A percentile compares a stretch with the other conserved stretches of the same genome.
phyloP scores from a whole-genome alignment of 2,113 vertebrate genomes.

The Gallinago paraguaiae region DNA sequence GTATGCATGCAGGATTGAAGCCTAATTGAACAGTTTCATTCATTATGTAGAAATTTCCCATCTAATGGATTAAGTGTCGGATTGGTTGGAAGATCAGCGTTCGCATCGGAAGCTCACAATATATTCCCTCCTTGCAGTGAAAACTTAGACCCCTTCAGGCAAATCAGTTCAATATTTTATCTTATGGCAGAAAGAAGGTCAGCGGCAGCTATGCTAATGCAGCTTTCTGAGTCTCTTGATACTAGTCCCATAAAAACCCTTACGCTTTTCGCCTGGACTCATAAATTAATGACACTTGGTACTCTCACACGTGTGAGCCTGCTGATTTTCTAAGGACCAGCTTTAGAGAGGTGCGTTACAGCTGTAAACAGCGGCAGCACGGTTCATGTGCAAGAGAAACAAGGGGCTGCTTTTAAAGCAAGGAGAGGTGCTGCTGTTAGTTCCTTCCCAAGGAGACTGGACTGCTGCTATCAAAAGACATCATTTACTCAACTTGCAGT shows the following conservation, averaged over 20 bases:
- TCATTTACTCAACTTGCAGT: background rate
- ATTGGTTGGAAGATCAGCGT: background rate
- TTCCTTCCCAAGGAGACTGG: background rate
- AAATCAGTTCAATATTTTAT: slow-evolving; percentile 33
- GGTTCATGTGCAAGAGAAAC: background rate
- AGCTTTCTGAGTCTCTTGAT: slow-evolving; percentile 1
- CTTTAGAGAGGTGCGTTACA: background rate
- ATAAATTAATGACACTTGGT: slow-evolving; percentile 31
- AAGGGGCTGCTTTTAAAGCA: background rate
- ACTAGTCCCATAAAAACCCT: background rate
- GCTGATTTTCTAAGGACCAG: background rate
- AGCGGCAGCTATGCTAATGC: background rate
- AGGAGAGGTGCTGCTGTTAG: background rate
- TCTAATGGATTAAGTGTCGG: background rate
- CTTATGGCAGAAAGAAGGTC: background rate
- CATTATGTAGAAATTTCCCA: background rate
- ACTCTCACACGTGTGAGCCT: background rate
- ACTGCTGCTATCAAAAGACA: background rate
- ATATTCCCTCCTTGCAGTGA: background rate
- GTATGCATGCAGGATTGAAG: background rate
- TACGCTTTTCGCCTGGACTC: background rate
- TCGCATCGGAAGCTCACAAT: background rate
- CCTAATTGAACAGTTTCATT: background rate
- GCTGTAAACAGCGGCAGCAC: background rate
- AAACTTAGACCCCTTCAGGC: background rate